These are phyloP conservation scores for Mesembrinibis cayennensis DNA, from an alignment of 2,113 vertebrate genomes.

Conservation along the genomic window DNA sequence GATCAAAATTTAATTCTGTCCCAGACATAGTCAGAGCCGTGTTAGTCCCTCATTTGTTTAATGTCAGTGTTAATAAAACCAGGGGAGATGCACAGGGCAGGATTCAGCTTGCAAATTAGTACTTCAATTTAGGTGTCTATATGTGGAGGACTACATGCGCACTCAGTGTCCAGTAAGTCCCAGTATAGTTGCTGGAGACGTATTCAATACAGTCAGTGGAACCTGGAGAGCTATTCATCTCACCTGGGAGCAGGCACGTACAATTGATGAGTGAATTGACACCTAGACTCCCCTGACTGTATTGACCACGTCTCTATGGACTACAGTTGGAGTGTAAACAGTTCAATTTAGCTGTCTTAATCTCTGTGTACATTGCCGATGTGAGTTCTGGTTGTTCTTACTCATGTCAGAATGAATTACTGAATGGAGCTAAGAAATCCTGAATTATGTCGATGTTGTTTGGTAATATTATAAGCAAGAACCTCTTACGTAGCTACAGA, in stretches of 20 bases:
- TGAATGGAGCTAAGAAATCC: not conserved
- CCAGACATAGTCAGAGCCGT: not conserved
- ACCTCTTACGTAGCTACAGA: not conserved
- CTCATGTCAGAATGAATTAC: not conserved
- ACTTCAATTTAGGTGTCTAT: not conserved
- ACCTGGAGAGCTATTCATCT: not conserved
- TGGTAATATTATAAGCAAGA: not conserved
- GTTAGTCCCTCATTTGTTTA: not conserved
- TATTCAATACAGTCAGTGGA: not conserved
- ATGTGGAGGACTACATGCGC: rapidly evolving
- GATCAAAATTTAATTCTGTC: not conserved
- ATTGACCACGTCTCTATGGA: not conserved
- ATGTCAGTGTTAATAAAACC: not conserved
- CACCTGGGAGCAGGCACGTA: not conserved
- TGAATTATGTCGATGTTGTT: not conserved
- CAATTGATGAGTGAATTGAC: not conserved
- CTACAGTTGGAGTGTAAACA: not conserved
- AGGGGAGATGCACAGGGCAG: not conserved
- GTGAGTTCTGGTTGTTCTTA: not conserved
- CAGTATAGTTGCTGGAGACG: not conserved
- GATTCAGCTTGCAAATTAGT: not conserved
- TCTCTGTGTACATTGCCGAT: not conserved
- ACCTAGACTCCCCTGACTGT: not conserved
- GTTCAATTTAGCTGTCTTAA: constrained; percentile 13
- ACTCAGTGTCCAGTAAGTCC: not conserved